Base-by-base conservation (phyloP, 2,113 vertebrate genomes). In the Heteronetta atricapilla region DNA sequence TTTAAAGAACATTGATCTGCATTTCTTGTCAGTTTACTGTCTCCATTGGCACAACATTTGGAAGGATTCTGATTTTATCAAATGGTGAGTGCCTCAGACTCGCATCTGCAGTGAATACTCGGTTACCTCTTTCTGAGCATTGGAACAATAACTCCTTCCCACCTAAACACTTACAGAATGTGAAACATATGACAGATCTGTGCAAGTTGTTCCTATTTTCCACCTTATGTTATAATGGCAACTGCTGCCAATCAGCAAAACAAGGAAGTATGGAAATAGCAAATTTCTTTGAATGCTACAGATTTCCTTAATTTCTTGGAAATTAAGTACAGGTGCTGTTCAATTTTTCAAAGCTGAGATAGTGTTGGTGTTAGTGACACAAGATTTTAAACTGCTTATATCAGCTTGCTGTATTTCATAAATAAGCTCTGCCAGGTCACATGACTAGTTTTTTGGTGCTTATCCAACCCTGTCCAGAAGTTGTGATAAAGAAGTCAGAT, bases 1-100 rank as follows among this genome's bases (percentile, higher is more conserved):
- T 97, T 97, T 97, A 97, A 97, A 96, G 95, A 97, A 97, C 93
- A 96, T 96, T 95, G 95, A 97, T 97, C 93, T 97, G 92, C 92
- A 94, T 94, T 97, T 95, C 95, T 96, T 97, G 96, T 97, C 96
- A 97, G 96, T 97, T 97, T 97, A 97, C 95, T 88, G 85, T 96
- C 95, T 97, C 87, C 93, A 91, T 97, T 96, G 96, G 93, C 95
- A 97, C 96, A 97, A 97, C 96, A 97, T 77, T 97, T 97, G 96
- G 96, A 97, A 96, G 93, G 83, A 95, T 97, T 97, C 94, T 91
- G 95, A 90, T 97, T 95, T 94, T 93, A 82, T 59, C 85, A 95
- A 96, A 96, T 38, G 89, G 90, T 95, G 92, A 92, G 77, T 42
- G 90, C 90, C 83, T 94, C 89, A 95, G 95, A 95, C 94, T 96